These are phyloP conservation scores for Atherinosoma microstoma DNA, from an alignment of 2,797 vertebrate species.

Conservation along the genomic window DNA sequence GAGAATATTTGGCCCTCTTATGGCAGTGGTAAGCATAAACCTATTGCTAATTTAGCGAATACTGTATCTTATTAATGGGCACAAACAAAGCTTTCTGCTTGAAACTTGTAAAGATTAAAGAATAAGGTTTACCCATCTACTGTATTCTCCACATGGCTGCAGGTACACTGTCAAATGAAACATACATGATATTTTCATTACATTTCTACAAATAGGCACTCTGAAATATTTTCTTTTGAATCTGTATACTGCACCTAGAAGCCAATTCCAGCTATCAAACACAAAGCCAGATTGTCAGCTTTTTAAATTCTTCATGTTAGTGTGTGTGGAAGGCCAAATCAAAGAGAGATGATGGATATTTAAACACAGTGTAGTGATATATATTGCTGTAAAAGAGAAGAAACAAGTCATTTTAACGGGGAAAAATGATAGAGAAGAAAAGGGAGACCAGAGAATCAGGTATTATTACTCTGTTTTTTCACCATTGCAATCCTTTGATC, in stretches of 20 bases:
- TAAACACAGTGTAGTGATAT: slow-evolving; percentile 12
- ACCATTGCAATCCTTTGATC: slow-evolving; percentile 62
- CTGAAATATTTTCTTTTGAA: no score
- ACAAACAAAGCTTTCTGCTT: background rate
- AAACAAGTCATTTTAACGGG: slow-evolving; percentile 34
- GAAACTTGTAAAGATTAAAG: background rate
- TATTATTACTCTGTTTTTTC: slow-evolving; percentile 34
- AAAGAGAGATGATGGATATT: slow-evolving; percentile 20
- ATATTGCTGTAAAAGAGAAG: slow-evolving; percentile 2
- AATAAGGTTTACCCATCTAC: background rate
- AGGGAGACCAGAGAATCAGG: slow-evolving; percentile 24
- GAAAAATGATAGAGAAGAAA: slow-evolving; percentile 26
- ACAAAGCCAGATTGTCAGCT: background rate
- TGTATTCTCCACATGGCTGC: background rate
- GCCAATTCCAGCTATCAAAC: background rate
- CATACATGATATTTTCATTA: background rate
- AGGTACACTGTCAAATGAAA: background rate
- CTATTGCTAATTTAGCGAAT: background rate
- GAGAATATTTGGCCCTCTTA: background rate
- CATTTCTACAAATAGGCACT: background rate
- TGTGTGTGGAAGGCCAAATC: background rate
- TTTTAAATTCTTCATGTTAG: background rate
- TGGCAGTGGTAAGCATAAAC: background rate
- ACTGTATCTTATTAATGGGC: no score
- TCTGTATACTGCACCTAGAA: no score